Evolutionary conservation across 2,113 vertebrate species (phyloP).

Genomic region (Seriola dumerili): DNA sequence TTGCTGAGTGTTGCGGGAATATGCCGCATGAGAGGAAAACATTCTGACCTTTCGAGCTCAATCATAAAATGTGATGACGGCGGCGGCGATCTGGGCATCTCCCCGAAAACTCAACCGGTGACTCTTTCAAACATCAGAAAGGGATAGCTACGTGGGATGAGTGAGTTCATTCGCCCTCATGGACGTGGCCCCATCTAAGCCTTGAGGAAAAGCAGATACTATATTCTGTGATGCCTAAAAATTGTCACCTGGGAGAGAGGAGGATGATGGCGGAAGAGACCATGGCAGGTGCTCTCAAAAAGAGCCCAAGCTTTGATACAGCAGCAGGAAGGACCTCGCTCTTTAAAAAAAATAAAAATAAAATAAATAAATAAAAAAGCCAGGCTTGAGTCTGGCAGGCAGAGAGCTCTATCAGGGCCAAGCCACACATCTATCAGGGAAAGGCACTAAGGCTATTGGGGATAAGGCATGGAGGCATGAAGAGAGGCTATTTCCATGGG

Average conservation of each 20-base stretch:
- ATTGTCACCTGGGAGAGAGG: constrained; percentile 14
- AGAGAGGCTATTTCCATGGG: constrained; percentile 79
- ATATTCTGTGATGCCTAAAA: background rate
- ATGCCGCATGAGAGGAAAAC: constrained; percentile 57
- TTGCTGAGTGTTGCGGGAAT: constrained; percentile 22
- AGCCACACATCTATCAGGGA: constrained; percentile 74
- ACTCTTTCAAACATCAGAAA: constrained; percentile 29
- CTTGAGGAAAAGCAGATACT: constrained; percentile 27
- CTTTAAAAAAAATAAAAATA: constrained; percentile 27
- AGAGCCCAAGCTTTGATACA: constrained; percentile 40
- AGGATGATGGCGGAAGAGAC: constrained; percentile 5
- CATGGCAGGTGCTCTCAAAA: constrained; percentile 6
- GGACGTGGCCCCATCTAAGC: constrained; percentile 18
- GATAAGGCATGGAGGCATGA: constrained; percentile 75
- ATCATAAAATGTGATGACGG: constrained; percentile 40
- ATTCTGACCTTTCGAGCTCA: constrained; percentile 54
- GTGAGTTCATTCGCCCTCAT: constrained; percentile 31
- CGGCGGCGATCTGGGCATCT: constrained; percentile 13
- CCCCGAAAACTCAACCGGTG: constrained; percentile 15
- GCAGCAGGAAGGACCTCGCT: constrained; percentile 15
- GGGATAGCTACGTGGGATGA: constrained; percentile 4
- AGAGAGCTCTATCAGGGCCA: constrained; percentile 71
- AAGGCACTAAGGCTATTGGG: constrained; percentile 72
- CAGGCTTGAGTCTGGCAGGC: constrained; percentile 46
- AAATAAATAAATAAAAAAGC: constrained; percentile 31